Base-by-base conservation (phyloP, 2,888 invertebrate species). In the Melangyna quadrimaculata region DNA sequence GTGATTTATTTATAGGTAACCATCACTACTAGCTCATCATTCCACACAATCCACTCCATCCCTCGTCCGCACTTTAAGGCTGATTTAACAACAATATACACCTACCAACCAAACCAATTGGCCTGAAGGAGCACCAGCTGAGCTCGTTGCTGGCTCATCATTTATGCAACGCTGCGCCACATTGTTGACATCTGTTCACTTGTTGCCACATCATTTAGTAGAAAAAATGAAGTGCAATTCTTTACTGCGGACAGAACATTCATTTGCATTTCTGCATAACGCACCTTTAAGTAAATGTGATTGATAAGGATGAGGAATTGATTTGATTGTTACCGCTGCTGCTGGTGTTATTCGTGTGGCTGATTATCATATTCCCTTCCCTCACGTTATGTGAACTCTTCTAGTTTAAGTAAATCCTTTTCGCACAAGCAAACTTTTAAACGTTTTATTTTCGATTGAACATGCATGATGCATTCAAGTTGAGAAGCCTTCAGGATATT, bases 161-260 rank as follows among this genome's bases (percentile, higher is more conserved):
- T 80, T 80, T 86, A 86, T 86, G 75, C 86, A 86, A 77, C 24
- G 63, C 81, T 77, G 80, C 75, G 65, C 69, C 29, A 73, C 40
- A 63, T 40, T 61, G 86, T 77, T 86, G 86, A 86, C 86, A 86
- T 86, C 86, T 86, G 86, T 86, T 86, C 81, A 86, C 86, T 86
- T 86, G 80, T 86, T 86, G 86, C 77, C 80, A 77, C 77, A 81
- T 72, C 86, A 61, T 86, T 86, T 81, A 81, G 81, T 61, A 69
- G 73, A 81, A 80, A n/a, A 86, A 80, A 77, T 80, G 77, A 86
- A 81, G 80, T 80, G 77, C 72, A 81, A 57, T 80, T 63, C 73
- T 77, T 61, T 72, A 27, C 19, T 43, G 53, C 27, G 67, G 72
- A 72, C 77, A 72, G 86, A 86, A 81, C 81, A 77, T 77, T 77